A percentile compares a stretch with the other conserved stretches of the same genome.
phyloP scores from a whole-genome alignment of 2,888 invertebrate genomes.

The Synanthedon andrenaeformis region DNA sequence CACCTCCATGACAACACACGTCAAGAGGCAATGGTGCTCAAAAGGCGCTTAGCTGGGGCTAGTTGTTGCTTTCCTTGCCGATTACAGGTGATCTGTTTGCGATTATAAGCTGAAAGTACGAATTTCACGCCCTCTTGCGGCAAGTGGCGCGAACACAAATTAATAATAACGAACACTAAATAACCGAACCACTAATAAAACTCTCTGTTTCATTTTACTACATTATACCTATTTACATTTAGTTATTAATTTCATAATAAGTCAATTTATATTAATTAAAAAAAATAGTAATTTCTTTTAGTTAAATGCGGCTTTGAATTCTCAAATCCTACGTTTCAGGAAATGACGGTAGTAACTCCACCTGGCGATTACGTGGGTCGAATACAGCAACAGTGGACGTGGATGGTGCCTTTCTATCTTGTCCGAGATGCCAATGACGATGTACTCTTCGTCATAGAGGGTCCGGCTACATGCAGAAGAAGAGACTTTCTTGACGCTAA shows the following conservation, averaged over 20 bases:
- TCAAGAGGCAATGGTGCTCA: constrained; percentile 83
- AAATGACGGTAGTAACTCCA: constrained; percentile 78
- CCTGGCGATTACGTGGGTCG: constrained; percentile 78
- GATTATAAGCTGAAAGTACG: background rate
- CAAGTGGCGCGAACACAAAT: background rate
- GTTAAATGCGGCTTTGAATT: too few relatives aligned
- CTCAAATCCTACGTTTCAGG: constrained; percentile 36
- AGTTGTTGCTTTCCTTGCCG: constrained; percentile 79
- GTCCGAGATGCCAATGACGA: constrained; percentile 75
- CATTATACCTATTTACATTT: too few relatives aligned
- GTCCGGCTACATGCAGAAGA: constrained; percentile 69
- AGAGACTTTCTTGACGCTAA: constrained; percentile 45
- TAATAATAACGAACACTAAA: too few relatives aligned
- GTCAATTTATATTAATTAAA: too few relatives aligned
- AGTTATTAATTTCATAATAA: too few relatives aligned
- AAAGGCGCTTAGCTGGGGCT: constrained; percentile 77
- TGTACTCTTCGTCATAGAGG: constrained; percentile 77
- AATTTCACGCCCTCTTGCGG: background rate
- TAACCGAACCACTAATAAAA: too few relatives aligned
- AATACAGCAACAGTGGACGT: constrained; percentile 76
- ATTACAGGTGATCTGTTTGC: constrained; percentile 66
- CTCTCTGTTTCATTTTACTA: too few relatives aligned
- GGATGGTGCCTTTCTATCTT: constrained; percentile 75
- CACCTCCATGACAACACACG: constrained; percentile 85
- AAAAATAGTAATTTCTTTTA: too few relatives aligned